Evolutionary conservation across 1,140 invertebrate genomes (phyloP), one percentile per base, ranked within the genome.

Genomic region (Lutraria rhynchaena): DNA sequence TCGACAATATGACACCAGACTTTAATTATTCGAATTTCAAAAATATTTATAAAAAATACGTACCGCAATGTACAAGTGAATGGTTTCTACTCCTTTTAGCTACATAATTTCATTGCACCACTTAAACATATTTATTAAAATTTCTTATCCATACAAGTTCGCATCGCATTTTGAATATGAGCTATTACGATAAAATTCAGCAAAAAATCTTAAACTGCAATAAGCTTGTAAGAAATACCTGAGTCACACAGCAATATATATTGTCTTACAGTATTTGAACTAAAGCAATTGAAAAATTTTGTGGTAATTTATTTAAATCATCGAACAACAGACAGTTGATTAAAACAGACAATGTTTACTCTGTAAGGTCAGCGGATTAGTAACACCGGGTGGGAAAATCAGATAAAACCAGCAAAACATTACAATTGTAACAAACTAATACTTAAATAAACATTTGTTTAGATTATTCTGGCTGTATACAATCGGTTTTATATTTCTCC

Each of bases 291-390:
- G 44, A 51, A 69, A 22, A 29, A 49, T 31, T 44, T 53, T 53
- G 69, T 71, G 44, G 49, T 46, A 55, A 71, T 71, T 71, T 71
- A 71, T 71, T n/a, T 71, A 55, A 71, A 71, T 35, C 69, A 37
- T 9, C n/a, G 53, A 53, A 71, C 51, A 71, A 57, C 69, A 71
- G 22, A 1, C 24, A 33, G 31, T 24, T 55, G 69, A 71, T 71
- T 71, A 71, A 71, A 41, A 41, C 37, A 71, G 35, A 37, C 69
- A 37, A 19, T 71, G 49, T 71, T 71, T 71, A 57, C 69, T 17
- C 31, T 24, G 19, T 33, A 5, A 33, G 69, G 69, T 37, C 69
- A 71, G 3, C 29, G 49, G 49, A 71, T 71, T 71, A 71, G 49
- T 37, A 22, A 57, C 31, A 22, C 31, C 24, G 69, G 49, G 46